Evolutionary conservation across 2,888 invertebrate genomes (phyloP).

Genomic region (Blera fallax): DNA sequence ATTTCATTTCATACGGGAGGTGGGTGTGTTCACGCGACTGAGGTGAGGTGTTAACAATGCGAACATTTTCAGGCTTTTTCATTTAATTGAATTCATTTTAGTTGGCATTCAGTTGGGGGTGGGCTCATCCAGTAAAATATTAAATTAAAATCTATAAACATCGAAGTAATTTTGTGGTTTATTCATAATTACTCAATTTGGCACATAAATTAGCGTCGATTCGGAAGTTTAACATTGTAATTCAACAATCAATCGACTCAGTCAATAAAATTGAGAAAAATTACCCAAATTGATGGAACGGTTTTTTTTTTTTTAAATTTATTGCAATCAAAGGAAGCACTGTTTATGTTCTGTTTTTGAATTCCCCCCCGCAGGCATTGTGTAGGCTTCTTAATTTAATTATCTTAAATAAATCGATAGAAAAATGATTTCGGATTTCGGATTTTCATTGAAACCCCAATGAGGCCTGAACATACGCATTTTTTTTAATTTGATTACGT

Average conservation of each 20-base stretch:
- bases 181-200: no score
- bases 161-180: not conserved
- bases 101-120: not conserved
- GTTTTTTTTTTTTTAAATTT: no score
- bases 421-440: not conserved
- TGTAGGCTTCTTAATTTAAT: not conserved
- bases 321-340: not conserved
- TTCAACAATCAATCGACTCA: not conserved
- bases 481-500: not conserved
- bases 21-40: not conserved
- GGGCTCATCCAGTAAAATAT: not conserved
- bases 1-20: not conserved
- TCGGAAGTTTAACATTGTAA: not conserved
- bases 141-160: not conserved
- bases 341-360: not conserved
- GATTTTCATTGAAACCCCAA: not conserved
- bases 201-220: no score
- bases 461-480: not conserved
- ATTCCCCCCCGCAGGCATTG: no score
- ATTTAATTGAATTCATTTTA: constrained; percentile 10
- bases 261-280: not conserved
- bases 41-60: not conserved
- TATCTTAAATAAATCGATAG: not conserved
- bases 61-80: not conserved
- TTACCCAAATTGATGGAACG: no score